Evolutionary conservation across 2,888 invertebrate genomes (phyloP).

Genomic region (Mimachlamys varia): DNA sequence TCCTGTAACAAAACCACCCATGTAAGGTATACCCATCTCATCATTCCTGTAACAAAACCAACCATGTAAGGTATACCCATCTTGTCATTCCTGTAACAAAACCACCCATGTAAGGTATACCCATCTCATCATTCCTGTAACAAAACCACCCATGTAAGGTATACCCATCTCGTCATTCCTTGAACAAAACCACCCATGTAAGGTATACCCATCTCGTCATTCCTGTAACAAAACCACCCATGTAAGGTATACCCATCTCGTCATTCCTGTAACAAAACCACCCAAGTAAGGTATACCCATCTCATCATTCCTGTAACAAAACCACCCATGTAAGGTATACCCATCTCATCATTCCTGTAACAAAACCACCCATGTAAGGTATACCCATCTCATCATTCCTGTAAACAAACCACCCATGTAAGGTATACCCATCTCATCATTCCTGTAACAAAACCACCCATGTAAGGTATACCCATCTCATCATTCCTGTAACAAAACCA

Average conservation of each 20-base stretch:
- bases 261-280: background rate
- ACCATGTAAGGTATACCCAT: slow-evolving; percentile 88
- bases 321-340: too few relatives aligned
- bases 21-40: too few relatives aligned
- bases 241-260: too few relatives aligned
- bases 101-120: too few relatives aligned
- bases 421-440: too few relatives aligned
- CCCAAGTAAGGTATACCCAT: slow-evolving; percentile 88
- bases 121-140: too few relatives aligned
- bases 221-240: too few relatives aligned
- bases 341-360: too few relatives aligned
- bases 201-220: too few relatives aligned
- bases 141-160: slow-evolving; percentile 89
- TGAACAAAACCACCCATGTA: slow-evolving; percentile 28
- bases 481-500: background rate
- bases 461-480: too few relatives aligned
- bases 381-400: slow-evolving; percentile 87
- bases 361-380: slow-evolving; percentile 89
- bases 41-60: background rate
- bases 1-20: too few relatives aligned
- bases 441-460: too few relatives aligned
- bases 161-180: slow-evolving; percentile 87
- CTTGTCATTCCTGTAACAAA: slow-evolving; percentile 82
- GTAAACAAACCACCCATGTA: slow-evolving; percentile 16
- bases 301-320: slow-evolving; percentile 82